These are phyloP conservation scores for Rana temporaria DNA, from an alignment of 2,113 vertebrate genomes.

Conservation along the genomic window DNA sequence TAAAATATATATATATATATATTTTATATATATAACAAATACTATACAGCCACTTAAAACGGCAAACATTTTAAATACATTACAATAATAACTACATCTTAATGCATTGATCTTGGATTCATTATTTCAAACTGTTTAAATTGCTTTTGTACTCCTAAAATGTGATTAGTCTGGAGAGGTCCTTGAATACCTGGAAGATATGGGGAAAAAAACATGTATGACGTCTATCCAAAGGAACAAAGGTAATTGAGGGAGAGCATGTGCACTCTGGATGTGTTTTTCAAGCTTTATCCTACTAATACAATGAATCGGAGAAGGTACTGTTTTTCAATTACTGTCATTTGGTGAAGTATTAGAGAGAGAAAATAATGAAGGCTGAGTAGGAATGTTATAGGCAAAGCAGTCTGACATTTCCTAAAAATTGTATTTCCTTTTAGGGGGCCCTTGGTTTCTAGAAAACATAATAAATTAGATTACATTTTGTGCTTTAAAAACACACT, in stretches of 20 bases:
- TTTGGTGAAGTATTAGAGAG: not conserved
- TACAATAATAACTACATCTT: too few species aligned
- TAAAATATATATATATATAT: too few species aligned
- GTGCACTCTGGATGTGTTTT: not conserved
- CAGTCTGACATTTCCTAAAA: not conserved
- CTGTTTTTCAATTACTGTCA: not conserved
- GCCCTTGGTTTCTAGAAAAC: slow-evolving; percentile 31
- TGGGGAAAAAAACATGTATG: slow-evolving; percentile 14
- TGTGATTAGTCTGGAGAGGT: slow-evolving; percentile 27
- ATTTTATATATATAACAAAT: too few species aligned
- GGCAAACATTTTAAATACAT: too few species aligned
- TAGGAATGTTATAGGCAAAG: not conserved
- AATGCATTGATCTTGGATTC: not conserved
- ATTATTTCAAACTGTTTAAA: not conserved
- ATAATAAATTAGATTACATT: too few species aligned
- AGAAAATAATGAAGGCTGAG: not conserved
- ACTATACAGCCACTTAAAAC: too few species aligned
- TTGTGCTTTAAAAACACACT: too few species aligned
- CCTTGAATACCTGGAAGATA: slow-evolving; percentile 53
- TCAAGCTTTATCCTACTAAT: slow-evolving; percentile 13
- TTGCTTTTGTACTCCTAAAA: slow-evolving; percentile 6
- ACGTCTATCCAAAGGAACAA: slow-evolving; percentile 37
- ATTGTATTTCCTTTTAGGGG: not conserved
- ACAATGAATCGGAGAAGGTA: not conserved
- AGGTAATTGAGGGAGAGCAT: slow-evolving; percentile 34